Conservation (phyloP, 2,797 vertebrate genomes). For the Hippopotamyrus pictus region DNA sequence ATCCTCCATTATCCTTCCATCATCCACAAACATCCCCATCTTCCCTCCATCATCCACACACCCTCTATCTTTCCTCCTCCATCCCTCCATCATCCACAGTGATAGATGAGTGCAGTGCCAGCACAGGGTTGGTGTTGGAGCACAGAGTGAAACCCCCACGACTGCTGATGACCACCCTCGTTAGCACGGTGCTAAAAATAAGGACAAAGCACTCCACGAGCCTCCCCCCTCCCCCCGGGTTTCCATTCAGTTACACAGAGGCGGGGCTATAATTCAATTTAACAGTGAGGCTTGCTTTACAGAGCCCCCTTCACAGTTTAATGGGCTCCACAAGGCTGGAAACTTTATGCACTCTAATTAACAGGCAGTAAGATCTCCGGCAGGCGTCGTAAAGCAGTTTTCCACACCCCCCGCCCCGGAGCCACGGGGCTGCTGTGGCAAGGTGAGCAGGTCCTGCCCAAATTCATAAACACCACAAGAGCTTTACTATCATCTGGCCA, state of each 20-base stretch:
- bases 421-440: neutral
- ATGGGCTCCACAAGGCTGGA: conserved; percentile 46
- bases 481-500: neutral
- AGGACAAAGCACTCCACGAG: neutral
- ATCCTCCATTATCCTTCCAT: neutral
- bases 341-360: conserved; percentile 59
- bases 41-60: neutral
- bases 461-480: neutral
- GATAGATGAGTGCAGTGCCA: neutral
- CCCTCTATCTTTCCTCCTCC: neutral
- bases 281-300: conserved; percentile 21
- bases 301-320: conserved; percentile 42
- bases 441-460: neutral
- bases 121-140: neutral
- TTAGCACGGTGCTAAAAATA: conserved; percentile 1
- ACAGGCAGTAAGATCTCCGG: conserved; percentile 53
- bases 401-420: conserved; percentile 42
- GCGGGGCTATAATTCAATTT: conserved; percentile 24
- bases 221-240: conserved; percentile 10
- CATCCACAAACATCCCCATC: neutral
- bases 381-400: conserved; percentile 51
- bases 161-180: neutral
- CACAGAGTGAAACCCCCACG: neutral
- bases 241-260: neutral
- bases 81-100: neutral